These are phyloP conservation scores for Leptinotarsa haldemani DNA, from an alignment of 2,888 invertebrate genomes.

Conservation along the genomic window DNA sequence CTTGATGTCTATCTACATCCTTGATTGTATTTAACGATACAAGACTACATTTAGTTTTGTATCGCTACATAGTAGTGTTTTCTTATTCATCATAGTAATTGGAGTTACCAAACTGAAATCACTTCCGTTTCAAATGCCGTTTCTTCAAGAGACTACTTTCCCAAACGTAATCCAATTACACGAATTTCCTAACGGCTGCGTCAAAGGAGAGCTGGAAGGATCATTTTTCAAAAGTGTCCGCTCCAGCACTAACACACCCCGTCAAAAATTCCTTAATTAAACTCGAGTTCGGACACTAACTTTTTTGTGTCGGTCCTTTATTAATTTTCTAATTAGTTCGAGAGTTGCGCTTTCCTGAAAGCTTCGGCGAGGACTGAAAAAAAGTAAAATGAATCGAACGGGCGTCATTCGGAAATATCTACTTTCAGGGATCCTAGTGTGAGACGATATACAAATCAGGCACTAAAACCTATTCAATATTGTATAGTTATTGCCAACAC, in stretches of 20 bases:
- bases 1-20: too few relatives aligned
- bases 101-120: neutral
- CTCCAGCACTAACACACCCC: slow-evolving; percentile 35
- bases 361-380: slow-evolving; percentile 37
- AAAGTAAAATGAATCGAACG: slow-evolving; percentile 43
- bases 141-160: neutral
- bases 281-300: slow-evolving; percentile 46
- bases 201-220: slow-evolving; percentile 33
- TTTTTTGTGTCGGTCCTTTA: slow-evolving; percentile 45
- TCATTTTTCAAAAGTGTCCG: slow-evolving; percentile 45
- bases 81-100: too few relatives aligned
- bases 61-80: too few relatives aligned
- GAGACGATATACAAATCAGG: too few relatives aligned
- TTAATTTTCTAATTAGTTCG: slow-evolving; percentile 48
- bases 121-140: neutral
- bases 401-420: slow-evolving; percentile 23
- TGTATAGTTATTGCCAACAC: too few relatives aligned
- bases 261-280: slow-evolving; percentile 52
- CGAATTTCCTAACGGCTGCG: slow-evolving; percentile 31
- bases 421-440: too few relatives aligned
- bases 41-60: too few relatives aligned
- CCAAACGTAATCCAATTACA: slow-evolving; percentile 31
- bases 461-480: too few relatives aligned
- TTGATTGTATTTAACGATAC: too few relatives aligned
- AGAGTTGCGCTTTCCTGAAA: slow-evolving; percentile 42